Evolutionary conservation across 2,888 invertebrate species (phyloP).

Genomic region (Erebia aethiops): DNA sequence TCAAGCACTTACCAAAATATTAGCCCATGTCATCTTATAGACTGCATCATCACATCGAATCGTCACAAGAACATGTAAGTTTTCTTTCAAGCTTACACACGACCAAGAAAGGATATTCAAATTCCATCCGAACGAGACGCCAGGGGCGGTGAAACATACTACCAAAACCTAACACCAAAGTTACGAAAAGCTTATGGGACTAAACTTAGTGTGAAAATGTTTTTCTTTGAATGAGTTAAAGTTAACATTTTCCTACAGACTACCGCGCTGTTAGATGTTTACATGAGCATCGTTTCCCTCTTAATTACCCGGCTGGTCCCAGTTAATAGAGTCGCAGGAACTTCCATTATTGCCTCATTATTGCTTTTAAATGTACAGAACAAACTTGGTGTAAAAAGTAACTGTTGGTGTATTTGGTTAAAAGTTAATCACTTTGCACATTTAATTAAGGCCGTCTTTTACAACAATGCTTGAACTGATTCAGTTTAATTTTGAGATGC

Average conservation of each 20-base stretch:
- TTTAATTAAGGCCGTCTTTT: background rate
- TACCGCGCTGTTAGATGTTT: slow-evolving; percentile 41
- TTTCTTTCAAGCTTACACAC: too few species aligned
- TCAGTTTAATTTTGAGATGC: too few species aligned
- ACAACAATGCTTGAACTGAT: too few species aligned
- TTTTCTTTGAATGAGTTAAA: background rate
- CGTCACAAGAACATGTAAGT: too few species aligned
- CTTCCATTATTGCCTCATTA: slow-evolving; percentile 48
- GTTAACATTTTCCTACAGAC: background rate
- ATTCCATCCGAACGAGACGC: too few species aligned
- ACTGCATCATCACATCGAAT: too few species aligned
- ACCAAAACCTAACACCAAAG: background rate
- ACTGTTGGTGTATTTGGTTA: slow-evolving; percentile 2
- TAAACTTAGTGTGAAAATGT: background rate
- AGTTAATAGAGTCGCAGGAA: slow-evolving; percentile 44
- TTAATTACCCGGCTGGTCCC: slow-evolving; percentile 45
- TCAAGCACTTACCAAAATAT: too few species aligned
- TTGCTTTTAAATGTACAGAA: slow-evolving; percentile 34
- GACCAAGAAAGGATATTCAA: too few species aligned
- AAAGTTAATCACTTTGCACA: background rate
- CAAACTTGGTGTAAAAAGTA: background rate
- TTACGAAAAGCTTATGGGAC: background rate
- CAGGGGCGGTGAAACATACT: background rate
- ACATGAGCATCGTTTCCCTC: slow-evolving; percentile 38
- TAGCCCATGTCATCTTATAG: too few species aligned